Conservation (phyloP, 2,888 invertebrate genomes). For the Rhaphigaster nebulosa region DNA sequence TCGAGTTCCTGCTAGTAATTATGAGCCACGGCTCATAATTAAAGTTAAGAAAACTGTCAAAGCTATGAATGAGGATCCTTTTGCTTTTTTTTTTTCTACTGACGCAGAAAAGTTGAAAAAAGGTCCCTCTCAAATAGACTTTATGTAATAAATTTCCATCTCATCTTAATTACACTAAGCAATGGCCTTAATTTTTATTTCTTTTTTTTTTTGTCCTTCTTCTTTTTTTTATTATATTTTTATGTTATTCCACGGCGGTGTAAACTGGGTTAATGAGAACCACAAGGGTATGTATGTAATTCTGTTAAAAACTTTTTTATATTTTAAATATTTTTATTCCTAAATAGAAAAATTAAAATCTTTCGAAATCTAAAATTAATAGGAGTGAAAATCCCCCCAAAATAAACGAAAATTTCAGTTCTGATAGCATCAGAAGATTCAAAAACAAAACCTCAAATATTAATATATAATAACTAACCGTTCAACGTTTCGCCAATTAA, state of each 20-base stretch:
- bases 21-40: conserved; percentile 38
- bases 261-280: neutral
- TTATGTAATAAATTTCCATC: conserved; percentile 33
- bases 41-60: conserved; percentile 49
- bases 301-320: neutral
- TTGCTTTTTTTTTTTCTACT: conserved; percentile 7
- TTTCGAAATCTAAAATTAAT: too few species aligned
- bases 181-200: conserved; percentile 1
- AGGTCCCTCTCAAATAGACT: conserved; percentile 24
- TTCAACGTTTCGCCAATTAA: too few species aligned
- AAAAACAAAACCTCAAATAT: too few species aligned
- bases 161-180: conserved; percentile 34
- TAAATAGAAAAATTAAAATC: neutral
- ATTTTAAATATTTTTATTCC: neutral
- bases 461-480: too few species aligned
- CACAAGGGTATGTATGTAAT: neutral
- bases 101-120: conserved; percentile 33
- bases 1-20: conserved; percentile 34
- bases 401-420: too few species aligned
- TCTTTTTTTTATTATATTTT: neutral
- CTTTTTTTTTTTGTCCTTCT: neutral
- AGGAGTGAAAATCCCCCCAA: too few species aligned
- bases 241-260: neutral
- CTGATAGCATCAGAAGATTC: too few species aligned
- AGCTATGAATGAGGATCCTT: conserved; percentile 36